Percentiles rank a stretch among this genome's conserved stretches.
Conservation (phyloP, 2,113 vertebrate species). For the Emydura subglobosa region DNA sequence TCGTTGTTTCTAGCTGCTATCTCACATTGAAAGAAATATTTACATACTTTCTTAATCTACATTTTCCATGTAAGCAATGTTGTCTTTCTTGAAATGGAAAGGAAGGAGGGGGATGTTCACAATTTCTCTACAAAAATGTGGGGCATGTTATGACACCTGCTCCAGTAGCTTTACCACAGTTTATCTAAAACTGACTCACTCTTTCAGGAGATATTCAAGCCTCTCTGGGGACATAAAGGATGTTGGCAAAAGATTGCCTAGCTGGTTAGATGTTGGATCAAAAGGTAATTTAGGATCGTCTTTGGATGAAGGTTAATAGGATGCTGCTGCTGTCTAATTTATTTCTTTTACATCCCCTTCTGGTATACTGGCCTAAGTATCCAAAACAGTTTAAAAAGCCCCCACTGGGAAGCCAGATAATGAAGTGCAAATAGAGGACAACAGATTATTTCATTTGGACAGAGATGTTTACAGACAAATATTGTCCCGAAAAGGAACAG, state of each 20-base stretch:
- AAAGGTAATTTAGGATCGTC: neutral
- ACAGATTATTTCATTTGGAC: too few species aligned
- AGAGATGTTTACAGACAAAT: too few species aligned
- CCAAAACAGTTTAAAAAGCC: too few species aligned
- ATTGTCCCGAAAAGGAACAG: too few species aligned
- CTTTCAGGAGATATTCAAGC: neutral
- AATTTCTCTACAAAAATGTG: neutral
- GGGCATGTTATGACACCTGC: neutral
- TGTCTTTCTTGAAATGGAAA: neutral
- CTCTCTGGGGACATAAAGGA: neutral
- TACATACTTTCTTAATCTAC: neutral
- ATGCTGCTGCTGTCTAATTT: neutral
- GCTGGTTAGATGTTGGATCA: neutral
- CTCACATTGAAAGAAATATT: neutral
- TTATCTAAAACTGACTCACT: accelerated
- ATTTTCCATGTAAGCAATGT: neutral
- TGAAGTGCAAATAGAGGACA: too few species aligned
- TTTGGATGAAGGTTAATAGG: neutral
- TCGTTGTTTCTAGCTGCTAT: neutral
- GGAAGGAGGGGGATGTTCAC: accelerated
- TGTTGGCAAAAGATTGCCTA: neutral
- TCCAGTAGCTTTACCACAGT: neutral
- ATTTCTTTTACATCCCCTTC: neutral
- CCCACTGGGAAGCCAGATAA: too few species aligned
- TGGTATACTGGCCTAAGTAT: too few species aligned